phyloP scores from a whole-genome alignment of 1,140 invertebrate species.

The Cheumatopsyche charites region DNA sequence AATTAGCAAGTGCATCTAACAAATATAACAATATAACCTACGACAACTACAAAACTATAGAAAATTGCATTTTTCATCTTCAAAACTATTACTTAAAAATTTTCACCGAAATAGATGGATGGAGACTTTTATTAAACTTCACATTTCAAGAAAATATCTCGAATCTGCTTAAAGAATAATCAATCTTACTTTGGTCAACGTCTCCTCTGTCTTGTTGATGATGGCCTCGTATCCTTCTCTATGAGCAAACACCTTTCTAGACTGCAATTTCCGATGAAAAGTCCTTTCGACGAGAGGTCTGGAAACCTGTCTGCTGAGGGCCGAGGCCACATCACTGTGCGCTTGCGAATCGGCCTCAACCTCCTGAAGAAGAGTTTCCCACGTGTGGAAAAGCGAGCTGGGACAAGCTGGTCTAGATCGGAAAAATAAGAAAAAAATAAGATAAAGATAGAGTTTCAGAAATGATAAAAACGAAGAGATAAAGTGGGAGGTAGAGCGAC shows the following conservation, averaged over 20 bases:
- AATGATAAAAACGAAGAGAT: background rate
- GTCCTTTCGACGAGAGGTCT: slow-evolving; percentile 86
- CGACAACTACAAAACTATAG: too few relatives aligned
- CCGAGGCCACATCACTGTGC: slow-evolving; percentile 85
- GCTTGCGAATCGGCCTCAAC: slow-evolving; percentile 91
- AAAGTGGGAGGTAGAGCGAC: background rate
- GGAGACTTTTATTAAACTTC: too few relatives aligned
- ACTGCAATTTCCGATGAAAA: slow-evolving; percentile 92
- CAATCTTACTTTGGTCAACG: slow-evolving; percentile 76
- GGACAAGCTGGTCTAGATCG: slow-evolving; percentile 73
- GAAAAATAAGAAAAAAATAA: background rate
- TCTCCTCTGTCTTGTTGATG: slow-evolving; percentile 87
- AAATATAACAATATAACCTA: too few relatives aligned
- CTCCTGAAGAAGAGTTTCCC: slow-evolving; percentile 91
- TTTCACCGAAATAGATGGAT: too few relatives aligned
- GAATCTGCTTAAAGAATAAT: background rate
- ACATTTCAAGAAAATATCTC: too few relatives aligned
- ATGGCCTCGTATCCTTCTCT: slow-evolving; percentile 91
- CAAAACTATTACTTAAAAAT: too few relatives aligned
- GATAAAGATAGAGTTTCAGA: background rate
- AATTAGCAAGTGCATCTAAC: too few relatives aligned
- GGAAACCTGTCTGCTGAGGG: slow-evolving; percentile 79
- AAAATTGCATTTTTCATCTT: too few relatives aligned
- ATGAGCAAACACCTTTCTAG: slow-evolving; percentile 89
- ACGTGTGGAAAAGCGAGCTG: slow-evolving; percentile 84